A percentile compares a stretch with the other conserved stretches of the same genome.
Conservation (phyloP, 2,797 vertebrate species). For the Apodemus agrarius region DNA sequence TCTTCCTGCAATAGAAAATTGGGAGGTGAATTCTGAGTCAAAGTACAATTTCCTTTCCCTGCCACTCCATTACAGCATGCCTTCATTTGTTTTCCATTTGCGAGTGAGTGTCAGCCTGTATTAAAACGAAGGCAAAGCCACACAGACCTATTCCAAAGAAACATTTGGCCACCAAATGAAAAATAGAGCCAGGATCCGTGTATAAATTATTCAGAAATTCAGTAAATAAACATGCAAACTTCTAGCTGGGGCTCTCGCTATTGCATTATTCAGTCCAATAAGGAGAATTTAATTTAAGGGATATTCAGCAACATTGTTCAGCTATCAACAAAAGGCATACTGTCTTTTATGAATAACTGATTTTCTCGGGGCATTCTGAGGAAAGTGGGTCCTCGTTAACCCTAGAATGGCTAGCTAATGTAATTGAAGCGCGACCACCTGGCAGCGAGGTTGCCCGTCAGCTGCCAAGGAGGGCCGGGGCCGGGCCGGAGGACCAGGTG, state of each 20-base stretch:
- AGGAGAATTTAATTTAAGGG: slow-evolving; percentile 89
- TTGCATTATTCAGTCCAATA: slow-evolving; percentile 75
- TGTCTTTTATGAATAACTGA: slow-evolving; percentile 90
- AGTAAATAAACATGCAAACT: slow-evolving; percentile 53
- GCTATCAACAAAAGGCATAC: slow-evolving; percentile 88
- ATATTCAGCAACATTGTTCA: slow-evolving; percentile 92
- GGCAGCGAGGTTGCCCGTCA: slow-evolving; percentile 94
- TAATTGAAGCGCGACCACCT: slow-evolving; percentile 96
- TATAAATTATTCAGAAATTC: slow-evolving; percentile 76
- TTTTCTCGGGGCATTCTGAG: slow-evolving; percentile 87
- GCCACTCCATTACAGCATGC: slow-evolving; percentile 51
- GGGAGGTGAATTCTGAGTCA: slow-evolving; percentile 61
- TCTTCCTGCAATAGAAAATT: slow-evolving; percentile 53
- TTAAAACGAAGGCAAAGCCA: slow-evolving; percentile 72
- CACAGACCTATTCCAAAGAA: slow-evolving; percentile 56
- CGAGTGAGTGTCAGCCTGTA: slow-evolving; percentile 47
- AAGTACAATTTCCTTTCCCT: slow-evolving; percentile 62
- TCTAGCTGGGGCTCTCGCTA: slow-evolving; percentile 77
- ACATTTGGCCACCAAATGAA: slow-evolving; percentile 75
- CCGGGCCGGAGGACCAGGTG: slow-evolving; percentile 95
- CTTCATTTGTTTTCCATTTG: slow-evolving; percentile 69
- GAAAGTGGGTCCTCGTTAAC: slow-evolving; percentile 93
- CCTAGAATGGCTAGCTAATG: slow-evolving; percentile 94
- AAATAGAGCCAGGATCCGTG: slow-evolving; percentile 71
- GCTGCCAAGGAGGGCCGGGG: slow-evolving; percentile 93